Conservation (phyloP, 1,140 invertebrate genomes). For the Bombus turneri region DNA sequence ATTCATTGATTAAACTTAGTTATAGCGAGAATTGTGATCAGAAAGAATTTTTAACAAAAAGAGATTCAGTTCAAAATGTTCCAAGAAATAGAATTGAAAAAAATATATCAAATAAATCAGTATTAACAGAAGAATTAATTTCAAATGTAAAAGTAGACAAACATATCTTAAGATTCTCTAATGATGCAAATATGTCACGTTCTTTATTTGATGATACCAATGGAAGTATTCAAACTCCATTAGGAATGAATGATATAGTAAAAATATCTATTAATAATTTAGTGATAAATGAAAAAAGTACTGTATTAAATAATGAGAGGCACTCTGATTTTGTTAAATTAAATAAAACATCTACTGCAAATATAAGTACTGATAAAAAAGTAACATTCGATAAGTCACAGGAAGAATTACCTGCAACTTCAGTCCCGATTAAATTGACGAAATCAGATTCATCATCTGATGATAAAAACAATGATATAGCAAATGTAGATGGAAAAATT, state of each 20-base stretch:
- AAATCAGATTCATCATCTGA: not conserved
- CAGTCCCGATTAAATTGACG: not conserved
- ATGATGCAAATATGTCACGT: conserved; percentile 2
- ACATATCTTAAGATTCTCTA: conserved; percentile 25
- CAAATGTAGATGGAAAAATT: not conserved
- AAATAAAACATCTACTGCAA: not conserved
- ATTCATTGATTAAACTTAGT: not conserved
- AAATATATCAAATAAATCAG: not conserved
- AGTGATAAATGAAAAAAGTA: conserved; percentile 14
- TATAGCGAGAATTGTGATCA: not conserved
- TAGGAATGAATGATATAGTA: not conserved
- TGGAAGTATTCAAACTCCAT: not conserved
- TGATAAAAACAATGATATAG: not conserved
- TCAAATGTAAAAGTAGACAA: not conserved
- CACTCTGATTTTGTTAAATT: not conserved
- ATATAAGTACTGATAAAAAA: not conserved
- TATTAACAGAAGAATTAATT: conserved; percentile 13
- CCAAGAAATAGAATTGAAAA: not conserved
- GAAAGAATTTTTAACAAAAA: not conserved
- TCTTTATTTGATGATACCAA: conserved; percentile 18
- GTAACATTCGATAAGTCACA: not conserved
- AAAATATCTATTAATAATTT: not conserved
- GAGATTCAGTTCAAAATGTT: not conserved
- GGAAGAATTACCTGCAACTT: not conserved
- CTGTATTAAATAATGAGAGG: not conserved